A percentile compares a stretch with the other conserved stretches of the same genome.
Conservation (phyloP, 2,888 invertebrate species). For the Drepanosiphum platanoidis region DNA sequence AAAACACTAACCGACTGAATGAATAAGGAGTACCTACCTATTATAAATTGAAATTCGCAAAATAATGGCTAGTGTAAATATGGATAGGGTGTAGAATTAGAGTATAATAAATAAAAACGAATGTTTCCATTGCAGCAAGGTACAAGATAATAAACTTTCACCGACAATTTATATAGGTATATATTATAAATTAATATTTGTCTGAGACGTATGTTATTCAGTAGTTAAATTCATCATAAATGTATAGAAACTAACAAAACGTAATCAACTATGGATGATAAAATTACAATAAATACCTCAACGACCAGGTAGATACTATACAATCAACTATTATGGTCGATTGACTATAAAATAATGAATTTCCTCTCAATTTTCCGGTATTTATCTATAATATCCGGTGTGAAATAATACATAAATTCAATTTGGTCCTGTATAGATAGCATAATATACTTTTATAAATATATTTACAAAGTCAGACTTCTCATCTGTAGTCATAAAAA, state of each 20-base stretch:
- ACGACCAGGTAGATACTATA: background rate
- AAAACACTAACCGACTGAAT: background rate
- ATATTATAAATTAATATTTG: background rate
- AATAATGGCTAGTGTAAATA: background rate
- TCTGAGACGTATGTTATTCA: background rate
- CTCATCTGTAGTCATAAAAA: background rate
- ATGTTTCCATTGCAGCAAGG: background rate
- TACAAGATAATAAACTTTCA: background rate
- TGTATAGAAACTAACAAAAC: background rate
- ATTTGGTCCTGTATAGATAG: background rate
- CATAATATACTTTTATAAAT: background rate
- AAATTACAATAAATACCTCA: background rate
- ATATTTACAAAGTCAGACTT: background rate
- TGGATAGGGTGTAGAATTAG: background rate
- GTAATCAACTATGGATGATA: background rate
- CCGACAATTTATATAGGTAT: too few species aligned
- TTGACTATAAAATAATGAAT: constrained; percentile 10
- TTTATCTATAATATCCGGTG: background rate
- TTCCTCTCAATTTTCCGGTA: constrained; percentile 8
- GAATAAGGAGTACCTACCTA: background rate
- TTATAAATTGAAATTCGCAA: background rate
- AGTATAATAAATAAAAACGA: constrained; percentile 24
- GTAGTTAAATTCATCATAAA: background rate
- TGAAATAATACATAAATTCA: background rate
- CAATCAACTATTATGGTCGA: background rate